Conservation (phyloP, 2,888 invertebrate species). For the Epinotia bilunana region DNA sequence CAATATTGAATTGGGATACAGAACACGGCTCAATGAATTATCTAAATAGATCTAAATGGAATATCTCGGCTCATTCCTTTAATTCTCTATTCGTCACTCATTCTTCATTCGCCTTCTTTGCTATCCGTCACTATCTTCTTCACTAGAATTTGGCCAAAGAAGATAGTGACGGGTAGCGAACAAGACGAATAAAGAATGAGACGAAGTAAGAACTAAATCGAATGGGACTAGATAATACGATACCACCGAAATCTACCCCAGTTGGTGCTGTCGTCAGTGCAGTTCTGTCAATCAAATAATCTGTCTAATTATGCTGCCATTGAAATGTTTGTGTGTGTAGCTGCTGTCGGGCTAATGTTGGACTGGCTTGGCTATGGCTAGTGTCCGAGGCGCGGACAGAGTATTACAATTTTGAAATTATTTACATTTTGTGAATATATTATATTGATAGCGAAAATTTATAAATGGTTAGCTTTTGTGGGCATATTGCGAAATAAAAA, state of each 20-base stretch:
- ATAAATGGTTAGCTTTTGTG: conserved; percentile 82
- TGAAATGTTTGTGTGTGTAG: neutral
- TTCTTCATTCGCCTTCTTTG: too few species aligned
- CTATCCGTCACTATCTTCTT: too few species aligned
- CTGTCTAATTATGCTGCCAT: neutral
- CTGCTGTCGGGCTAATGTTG: neutral
- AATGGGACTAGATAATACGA: too few species aligned
- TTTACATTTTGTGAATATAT: conserved; percentile 69
- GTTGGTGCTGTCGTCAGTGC: neutral
- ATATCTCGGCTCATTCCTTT: too few species aligned
- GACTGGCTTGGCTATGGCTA: neutral
- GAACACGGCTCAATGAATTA: too few species aligned
- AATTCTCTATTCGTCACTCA: too few species aligned
- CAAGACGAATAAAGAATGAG: too few species aligned
- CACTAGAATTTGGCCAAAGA: too few species aligned
- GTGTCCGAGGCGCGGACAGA: conserved; percentile 17
- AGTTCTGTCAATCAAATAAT: neutral
- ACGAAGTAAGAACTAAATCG: too few species aligned
- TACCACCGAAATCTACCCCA: neutral
- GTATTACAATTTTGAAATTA: conserved; percentile 53
- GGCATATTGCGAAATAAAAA: conserved; percentile 81
- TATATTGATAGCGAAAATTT: conserved; percentile 76
- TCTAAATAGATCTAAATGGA: too few species aligned
- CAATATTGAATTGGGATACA: too few species aligned
- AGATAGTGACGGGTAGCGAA: too few species aligned